Percentiles rank a stretch among this genome's conserved stretches.
These are phyloP conservation scores for Myiopsitta monachus DNA, from an alignment of 2,113 vertebrate species.

Conservation along the genomic window DNA sequence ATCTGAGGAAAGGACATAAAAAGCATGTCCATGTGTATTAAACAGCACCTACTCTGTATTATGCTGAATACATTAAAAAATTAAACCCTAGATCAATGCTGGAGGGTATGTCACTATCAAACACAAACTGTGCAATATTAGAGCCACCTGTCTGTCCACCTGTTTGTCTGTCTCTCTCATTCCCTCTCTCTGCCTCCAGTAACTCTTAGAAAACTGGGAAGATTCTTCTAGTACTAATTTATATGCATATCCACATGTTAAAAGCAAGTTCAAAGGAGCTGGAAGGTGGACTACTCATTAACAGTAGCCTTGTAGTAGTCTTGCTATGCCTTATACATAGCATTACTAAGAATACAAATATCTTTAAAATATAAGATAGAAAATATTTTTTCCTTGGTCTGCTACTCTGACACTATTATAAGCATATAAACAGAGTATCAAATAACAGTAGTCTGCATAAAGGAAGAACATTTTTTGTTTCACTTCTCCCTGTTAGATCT, in stretches of 20 bases:
- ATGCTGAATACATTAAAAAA: constrained; percentile 5
- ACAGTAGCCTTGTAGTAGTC: background rate
- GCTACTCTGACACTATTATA: background rate
- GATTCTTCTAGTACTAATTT: background rate
- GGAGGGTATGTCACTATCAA: background rate
- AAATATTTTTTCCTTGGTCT: background rate
- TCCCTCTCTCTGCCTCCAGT: background rate
- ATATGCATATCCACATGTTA: background rate
- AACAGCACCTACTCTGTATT: background rate
- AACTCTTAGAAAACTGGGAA: background rate
- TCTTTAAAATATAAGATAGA: background rate
- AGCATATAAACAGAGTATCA: constrained; percentile 16
- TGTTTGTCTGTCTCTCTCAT: background rate
- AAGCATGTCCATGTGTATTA: background rate
- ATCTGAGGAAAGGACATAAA: background rate
- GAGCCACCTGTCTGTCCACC: background rate
- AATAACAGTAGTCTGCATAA: background rate
- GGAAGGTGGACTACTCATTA: background rate
- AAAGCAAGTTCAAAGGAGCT: constrained; percentile 25
- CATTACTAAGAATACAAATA: background rate
- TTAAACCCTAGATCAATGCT: background rate
- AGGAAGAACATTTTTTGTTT: background rate
- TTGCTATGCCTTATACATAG: background rate
- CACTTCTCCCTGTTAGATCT: background rate
- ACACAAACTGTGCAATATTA: background rate